These are phyloP conservation scores for Antheraea pernyi DNA, from an alignment of 1,140 invertebrate species.

Conservation along the genomic window DNA sequence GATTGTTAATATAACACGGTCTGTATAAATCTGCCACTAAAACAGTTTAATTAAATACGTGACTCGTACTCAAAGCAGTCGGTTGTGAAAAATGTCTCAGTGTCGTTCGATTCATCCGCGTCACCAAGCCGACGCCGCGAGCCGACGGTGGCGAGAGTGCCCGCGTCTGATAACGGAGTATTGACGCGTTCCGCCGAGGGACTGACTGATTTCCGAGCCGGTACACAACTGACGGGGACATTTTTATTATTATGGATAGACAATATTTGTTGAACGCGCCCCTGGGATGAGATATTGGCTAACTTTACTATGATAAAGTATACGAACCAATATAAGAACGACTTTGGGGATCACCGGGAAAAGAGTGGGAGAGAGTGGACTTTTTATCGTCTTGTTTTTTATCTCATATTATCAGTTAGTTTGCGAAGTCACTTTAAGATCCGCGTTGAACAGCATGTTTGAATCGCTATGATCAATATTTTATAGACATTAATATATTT, in stretches of 20 bases:
- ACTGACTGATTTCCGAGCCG: conserved; percentile 1
- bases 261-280: conserved; percentile 10
- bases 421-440: neutral
- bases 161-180: conserved; percentile 9
- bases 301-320: neutral
- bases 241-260: conserved; percentile 14
- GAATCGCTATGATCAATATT: too few species aligned
- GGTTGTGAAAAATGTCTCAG: conserved; percentile 9
- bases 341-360: neutral
- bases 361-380: neutral
- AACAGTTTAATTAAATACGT: conserved; percentile 16
- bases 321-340: neutral
- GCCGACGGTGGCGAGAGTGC: conserved; percentile 5
- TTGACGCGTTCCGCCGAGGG: conserved; percentile 5
- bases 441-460: too few species aligned
- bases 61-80: conserved; percentile 8
- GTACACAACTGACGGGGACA: conserved; percentile 5
- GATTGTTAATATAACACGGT: neutral
- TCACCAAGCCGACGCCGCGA: neutral
- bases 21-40: conserved; percentile 1
- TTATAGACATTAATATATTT: too few species aligned
- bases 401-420: conserved; percentile 1
- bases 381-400: neutral
- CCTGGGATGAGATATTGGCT: neutral
- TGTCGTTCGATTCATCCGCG: conserved; percentile 9